phyloP scores from a whole-genome alignment of 2,888 invertebrate genomes.

The Noctua comes region DNA sequence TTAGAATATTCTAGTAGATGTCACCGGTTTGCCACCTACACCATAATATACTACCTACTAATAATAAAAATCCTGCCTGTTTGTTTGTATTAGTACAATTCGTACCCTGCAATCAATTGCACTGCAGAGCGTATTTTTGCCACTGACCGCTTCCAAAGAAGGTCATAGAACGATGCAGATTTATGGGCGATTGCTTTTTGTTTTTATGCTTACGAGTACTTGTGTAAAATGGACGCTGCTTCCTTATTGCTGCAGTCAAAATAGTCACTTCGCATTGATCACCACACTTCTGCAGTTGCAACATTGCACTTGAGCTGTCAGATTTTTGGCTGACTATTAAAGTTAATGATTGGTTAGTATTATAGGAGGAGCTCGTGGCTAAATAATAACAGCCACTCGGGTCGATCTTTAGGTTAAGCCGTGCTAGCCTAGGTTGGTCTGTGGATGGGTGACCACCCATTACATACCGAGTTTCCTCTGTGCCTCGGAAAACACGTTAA shows the following conservation, averaged over 20 bases:
- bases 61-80: constrained; percentile 7
- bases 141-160: not conserved
- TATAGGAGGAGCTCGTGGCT: too few species aligned
- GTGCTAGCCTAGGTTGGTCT: too few species aligned
- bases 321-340: not conserved
- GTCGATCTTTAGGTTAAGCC: too few species aligned
- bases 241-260: not conserved
- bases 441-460: too few species aligned
- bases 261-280: not conserved
- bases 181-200: not conserved
- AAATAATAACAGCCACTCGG: too few species aligned
- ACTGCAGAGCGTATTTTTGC: not conserved
- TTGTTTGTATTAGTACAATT: not conserved
- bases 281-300: not conserved
- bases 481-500: too few species aligned
- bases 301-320: not conserved
- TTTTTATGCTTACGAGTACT: not conserved
- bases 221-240: not conserved
- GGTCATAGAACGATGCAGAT: not conserved
- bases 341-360: not conserved
- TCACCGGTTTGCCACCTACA: constrained; percentile 11
- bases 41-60: constrained; percentile 17
- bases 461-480: too few species aligned
- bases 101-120: not conserved
- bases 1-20: constrained; percentile 50